Base-by-base conservation (phyloP, 2,888 invertebrate species). In the Mesorhabditis spiculigera region DNA sequence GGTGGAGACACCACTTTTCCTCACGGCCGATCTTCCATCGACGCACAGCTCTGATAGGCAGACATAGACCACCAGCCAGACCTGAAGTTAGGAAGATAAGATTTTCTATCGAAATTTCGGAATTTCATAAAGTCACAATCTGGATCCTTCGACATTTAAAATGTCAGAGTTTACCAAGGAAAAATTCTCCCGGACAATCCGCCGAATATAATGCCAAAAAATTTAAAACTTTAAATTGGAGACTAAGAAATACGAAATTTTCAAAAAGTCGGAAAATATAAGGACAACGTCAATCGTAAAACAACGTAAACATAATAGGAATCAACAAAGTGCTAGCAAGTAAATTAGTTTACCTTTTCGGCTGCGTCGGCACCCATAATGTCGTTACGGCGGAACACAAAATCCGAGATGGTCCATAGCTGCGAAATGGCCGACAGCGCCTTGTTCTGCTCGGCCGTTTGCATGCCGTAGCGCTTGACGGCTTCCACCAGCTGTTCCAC, bases 391-490 rank as follows among this genome's bases (percentile, higher is more conserved):
- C 80, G 75, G 65, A 78, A 80, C n/a, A 80, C 73, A 63, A 94
- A 95, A 88, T 97, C 97, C 0, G 95, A 94, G 83, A 97, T 95
- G 87, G 96, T 97, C 97, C 96, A 97, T 94, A 96, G 92, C 68
- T 95, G 89, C 28, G 96, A 96, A 68, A 98, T 93, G 63, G 97
- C 95, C 5, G 96, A 96, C 62, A 98, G 90, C 44, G 95, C 94
- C 85, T 97, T 95, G 88, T 98, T 98, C 68, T 97, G 89, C 87
- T 98, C 96, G 86, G 93, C 93, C 63, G 93, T 93, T 89, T 98
- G 98, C 16, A 92, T 91, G 41, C 96, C 96, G 89, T 96, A 98
- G 86, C 93, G 93, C 0, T 95, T 93, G 4, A 95, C 94, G 93
- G 94, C 66, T 92, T 90, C 43, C 93, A 93, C 80, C 5, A 86